Evolutionary conservation across 2,797 vertebrate species (phyloP).

Genomic region (Sylvia borin): DNA sequence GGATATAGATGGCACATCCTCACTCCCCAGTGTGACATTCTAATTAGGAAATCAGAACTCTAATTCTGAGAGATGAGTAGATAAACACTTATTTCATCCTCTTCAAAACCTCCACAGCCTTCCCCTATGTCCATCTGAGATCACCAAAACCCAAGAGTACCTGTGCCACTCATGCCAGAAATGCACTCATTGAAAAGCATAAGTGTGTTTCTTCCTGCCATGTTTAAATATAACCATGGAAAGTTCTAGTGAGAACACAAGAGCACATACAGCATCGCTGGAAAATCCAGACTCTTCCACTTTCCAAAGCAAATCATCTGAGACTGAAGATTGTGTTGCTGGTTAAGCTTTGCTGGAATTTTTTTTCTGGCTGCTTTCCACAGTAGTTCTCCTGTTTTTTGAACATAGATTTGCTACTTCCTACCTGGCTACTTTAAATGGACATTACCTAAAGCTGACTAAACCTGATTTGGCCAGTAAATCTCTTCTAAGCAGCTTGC

Average conservation of each 20-base stretch:
- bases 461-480: conserved; percentile 54
- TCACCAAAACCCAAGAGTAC: background rate
- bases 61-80: background rate
- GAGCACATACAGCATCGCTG: rapidly evolving
- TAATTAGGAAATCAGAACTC: background rate
- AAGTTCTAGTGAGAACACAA: background rate
- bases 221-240: background rate
- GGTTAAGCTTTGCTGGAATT: background rate
- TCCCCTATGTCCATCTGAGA: background rate
- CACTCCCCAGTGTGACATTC: background rate
- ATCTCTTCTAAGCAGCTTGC: conserved; percentile 42
- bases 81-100: background rate
- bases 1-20: no score
- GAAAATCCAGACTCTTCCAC: background rate
- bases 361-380: conserved; percentile 20
- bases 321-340: background rate
- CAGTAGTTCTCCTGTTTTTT: background rate
- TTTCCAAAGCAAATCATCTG: background rate
- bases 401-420: background rate
- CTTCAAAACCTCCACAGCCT: background rate
- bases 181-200: background rate
- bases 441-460: conserved; percentile 38
- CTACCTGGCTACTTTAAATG: background rate
- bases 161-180: background rate
- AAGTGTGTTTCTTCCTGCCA: background rate